Percentiles rank a stretch among this genome's conserved stretches.
phyloP scores from a whole-genome alignment of 2,797 vertebrate species.

The Kryptolebias ocellatus region DNA sequence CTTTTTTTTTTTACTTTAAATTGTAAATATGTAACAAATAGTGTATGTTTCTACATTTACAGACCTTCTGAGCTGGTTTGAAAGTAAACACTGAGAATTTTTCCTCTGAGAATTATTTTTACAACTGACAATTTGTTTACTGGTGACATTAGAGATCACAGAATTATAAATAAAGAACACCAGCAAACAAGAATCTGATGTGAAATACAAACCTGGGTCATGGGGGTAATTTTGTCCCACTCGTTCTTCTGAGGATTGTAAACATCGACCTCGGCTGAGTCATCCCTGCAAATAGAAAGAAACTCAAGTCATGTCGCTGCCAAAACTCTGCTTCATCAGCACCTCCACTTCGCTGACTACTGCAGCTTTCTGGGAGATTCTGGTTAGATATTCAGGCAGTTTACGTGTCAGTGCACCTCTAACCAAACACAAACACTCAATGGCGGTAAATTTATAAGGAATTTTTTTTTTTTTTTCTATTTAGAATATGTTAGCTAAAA shows the following conservation, averaged over 20 bases:
- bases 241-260: slow-evolving; percentile 92
- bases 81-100: too few relatives aligned
- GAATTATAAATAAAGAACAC: not conserved
- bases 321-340: slow-evolving; percentile 9
- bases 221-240: slow-evolving; percentile 94
- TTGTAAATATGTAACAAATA: too few relatives aligned
- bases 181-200: not conserved
- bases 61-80: not conserved
- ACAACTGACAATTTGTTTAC: not conserved
- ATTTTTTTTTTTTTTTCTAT: not conserved
- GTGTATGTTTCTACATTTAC: not conserved
- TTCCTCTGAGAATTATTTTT: too few relatives aligned
- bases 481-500: not conserved
- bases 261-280: slow-evolving; percentile 94
- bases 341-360: not conserved
- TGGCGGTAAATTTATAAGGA: not conserved
- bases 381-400: not conserved
- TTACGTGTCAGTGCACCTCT: not conserved
- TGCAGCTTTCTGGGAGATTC: not conserved
- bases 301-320: slow-evolving; percentile 8
- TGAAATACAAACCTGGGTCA: slow-evolving; percentile 91
- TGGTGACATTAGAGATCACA: not conserved
- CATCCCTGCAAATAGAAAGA: slow-evolving; percentile 85
- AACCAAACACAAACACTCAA: not conserved
- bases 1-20: too few relatives aligned